Percentiles rank a stretch among this genome's conserved stretches.
Conservation (phyloP, 2,888 invertebrate species). For the Calliopum simillimum region DNA sequence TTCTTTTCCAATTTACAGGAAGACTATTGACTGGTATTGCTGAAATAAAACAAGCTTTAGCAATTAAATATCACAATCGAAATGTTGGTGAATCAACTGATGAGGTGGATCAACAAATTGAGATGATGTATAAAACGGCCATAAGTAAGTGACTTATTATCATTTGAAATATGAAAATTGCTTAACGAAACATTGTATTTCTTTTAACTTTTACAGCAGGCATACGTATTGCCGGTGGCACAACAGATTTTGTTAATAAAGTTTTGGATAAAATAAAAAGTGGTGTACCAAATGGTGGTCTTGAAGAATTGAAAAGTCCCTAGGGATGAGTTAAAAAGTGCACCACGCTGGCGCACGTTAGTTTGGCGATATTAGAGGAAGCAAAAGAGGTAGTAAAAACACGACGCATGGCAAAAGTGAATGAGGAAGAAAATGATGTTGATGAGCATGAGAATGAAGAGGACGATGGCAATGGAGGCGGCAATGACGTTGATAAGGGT, state of each 20-base stretch:
- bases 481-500: no score
- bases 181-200: background rate
- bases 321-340: slow-evolving; percentile 43
- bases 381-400: background rate
- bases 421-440: slow-evolving; percentile 19
- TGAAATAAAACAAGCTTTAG: slow-evolving; percentile 81
- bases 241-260: slow-evolving; percentile 94
- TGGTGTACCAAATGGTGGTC: slow-evolving; percentile 82
- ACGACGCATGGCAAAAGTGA: slow-evolving; percentile 28
- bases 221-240: slow-evolving; percentile 88
- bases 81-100: slow-evolving; percentile 65
- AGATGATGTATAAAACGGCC: slow-evolving; percentile 70
- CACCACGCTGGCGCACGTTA: background rate
- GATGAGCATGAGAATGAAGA: background rate
- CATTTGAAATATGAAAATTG: background rate
- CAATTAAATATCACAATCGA: slow-evolving; percentile 70
- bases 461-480: background rate
- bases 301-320: slow-evolving; percentile 76
- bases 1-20: slow-evolving; percentile 70
- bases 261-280: slow-evolving; percentile 87
- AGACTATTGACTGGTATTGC: slow-evolving; percentile 81
- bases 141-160: slow-evolving; percentile 53
- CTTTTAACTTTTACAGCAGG: slow-evolving; percentile 69
- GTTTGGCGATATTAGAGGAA: background rate
- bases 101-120: slow-evolving; percentile 79